These are phyloP conservation scores for Carcina quercana DNA, from an alignment of 2,888 invertebrate species.

Conservation along the genomic window DNA sequence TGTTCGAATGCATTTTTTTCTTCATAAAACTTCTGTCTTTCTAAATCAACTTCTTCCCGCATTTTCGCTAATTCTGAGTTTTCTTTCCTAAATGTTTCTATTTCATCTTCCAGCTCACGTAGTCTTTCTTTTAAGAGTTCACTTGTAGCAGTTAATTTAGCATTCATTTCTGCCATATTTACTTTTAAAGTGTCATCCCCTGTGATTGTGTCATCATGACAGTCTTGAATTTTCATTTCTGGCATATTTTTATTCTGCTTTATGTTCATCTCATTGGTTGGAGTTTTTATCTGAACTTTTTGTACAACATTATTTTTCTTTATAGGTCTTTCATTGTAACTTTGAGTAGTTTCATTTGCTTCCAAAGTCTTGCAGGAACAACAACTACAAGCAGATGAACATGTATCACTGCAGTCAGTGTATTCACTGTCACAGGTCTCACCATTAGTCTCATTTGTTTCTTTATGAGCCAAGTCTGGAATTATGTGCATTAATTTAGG, in stretches of 20 bases:
- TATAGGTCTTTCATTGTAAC: conserved; percentile 7
- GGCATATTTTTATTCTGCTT: conserved; percentile 27
- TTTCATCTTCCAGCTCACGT: conserved; percentile 78
- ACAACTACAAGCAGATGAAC: conserved; percentile 47
- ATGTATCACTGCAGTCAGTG: conserved; percentile 47
- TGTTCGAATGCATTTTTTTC: conserved; percentile 75
- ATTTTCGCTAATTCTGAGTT: conserved; percentile 64
- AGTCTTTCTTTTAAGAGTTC: conserved; percentile 77
- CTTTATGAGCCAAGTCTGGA: conserved; percentile 32
- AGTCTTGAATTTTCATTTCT: conserved; percentile 19
- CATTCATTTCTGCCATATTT: conserved; percentile 60
- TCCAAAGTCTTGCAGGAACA: conserved; percentile 58
- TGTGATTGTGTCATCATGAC: conserved; percentile 39
- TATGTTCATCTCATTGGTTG: conserved; percentile 19
- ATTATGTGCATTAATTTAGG: conserved; percentile 46
- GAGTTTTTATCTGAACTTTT: too few species aligned
- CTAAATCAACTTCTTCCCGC: conserved; percentile 76
- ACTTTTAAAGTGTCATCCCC: conserved; percentile 44
- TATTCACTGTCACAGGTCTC: conserved; percentile 45
- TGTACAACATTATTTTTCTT: conserved; percentile 19
- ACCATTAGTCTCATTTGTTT: conserved; percentile 33
- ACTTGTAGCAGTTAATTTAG: conserved; percentile 69
- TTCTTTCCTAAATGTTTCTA: conserved; percentile 69
- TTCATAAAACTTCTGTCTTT: conserved; percentile 75
- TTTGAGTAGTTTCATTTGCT: conserved; percentile 14